Base-by-base conservation (phyloP, 2,888 invertebrate genomes). In the Allacma fusca region DNA sequence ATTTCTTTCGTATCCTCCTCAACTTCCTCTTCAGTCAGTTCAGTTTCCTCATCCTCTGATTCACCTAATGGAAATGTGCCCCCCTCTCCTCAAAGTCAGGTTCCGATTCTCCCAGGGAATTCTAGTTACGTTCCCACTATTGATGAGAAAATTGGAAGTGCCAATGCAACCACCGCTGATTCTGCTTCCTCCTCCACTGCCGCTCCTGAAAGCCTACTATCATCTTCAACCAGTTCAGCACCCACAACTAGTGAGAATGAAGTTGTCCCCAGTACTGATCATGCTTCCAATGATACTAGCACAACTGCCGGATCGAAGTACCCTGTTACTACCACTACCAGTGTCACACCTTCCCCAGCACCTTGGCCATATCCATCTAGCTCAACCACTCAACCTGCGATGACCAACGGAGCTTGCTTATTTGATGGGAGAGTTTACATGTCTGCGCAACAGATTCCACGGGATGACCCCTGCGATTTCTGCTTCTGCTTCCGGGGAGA, bases 401-500 rank as follows among this genome's bases (percentile, higher is more conserved):
- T 94, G 84, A 94, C 95, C 43, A 95, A 95, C 21, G 95, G 95
- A 83, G 96, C 95, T 71, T 96, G 96, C 85, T 90, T 96, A 85
- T 96, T 95, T 85, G 94, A 95, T 78, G 95, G 96, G 84, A 95
- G 95, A 88, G 92, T 96, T 69, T 96, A 95, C 87, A 94, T 96
- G 62, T 96, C 96, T 1, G 96, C 96, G 0, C 96, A 96, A 88
- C 96, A 97, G 88, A 96, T 97, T 85, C 96, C 96, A 59, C 90
- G 96, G 84, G 95, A 95, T 84, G 95, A 97, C 88, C 95, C 96
- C 28, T 97, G 96, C 87, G 96, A 96, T 86, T 97, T 96, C 89
- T 97, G 96, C 88, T 96, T 97, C 92, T 97, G 96, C 89, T 97
- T 96, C 90, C 91, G 96, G 87, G 95, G 96, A 86, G 96, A 96